Conservation (phyloP, 2,888 invertebrate genomes). For the Xestia rhomboidea region DNA sequence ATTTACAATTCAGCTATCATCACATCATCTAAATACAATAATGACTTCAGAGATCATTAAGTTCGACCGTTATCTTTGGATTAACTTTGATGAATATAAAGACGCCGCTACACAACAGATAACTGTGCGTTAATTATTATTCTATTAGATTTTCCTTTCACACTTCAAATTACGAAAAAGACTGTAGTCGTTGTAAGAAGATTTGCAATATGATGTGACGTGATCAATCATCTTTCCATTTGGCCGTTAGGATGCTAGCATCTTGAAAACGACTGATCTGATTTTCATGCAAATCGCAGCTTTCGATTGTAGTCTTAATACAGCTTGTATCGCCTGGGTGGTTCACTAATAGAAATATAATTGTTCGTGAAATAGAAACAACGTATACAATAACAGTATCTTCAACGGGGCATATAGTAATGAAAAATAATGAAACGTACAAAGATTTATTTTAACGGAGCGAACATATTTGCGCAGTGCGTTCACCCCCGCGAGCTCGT, state of each 20-base stretch:
- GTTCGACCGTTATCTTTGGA: conserved; percentile 51
- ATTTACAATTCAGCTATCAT: conserved; percentile 20
- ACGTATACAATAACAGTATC: conserved; percentile 43
- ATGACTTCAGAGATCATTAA: conserved; percentile 55
- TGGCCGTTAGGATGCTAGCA: not conserved
- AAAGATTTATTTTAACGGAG: conserved; percentile 80
- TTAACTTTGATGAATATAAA: conserved; percentile 33
- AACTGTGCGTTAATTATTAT: conserved; percentile 42
- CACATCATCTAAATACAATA: conserved; percentile 45
- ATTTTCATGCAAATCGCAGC: conserved; percentile 14
- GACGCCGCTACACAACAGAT: conserved; percentile 16
- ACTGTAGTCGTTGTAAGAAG: not conserved
- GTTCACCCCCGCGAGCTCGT: conserved; percentile 83
- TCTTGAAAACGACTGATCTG: conserved; percentile 24
- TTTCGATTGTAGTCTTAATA: conserved; percentile 11
- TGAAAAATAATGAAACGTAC: conserved; percentile 68
- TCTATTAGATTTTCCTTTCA: conserved; percentile 38
- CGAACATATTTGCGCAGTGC: conserved; percentile 82
- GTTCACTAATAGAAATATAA: conserved; percentile 32
- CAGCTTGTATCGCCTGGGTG: conserved; percentile 2
- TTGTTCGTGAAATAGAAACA: conserved; percentile 26
- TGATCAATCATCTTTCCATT: conserved; percentile 25
- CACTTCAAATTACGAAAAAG: not conserved
- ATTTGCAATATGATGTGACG: conserved; percentile 11
- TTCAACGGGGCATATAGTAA: conserved; percentile 46